Conservation (phyloP, 64 coral and sea anemone species). For the Porites lutea region DNA sequence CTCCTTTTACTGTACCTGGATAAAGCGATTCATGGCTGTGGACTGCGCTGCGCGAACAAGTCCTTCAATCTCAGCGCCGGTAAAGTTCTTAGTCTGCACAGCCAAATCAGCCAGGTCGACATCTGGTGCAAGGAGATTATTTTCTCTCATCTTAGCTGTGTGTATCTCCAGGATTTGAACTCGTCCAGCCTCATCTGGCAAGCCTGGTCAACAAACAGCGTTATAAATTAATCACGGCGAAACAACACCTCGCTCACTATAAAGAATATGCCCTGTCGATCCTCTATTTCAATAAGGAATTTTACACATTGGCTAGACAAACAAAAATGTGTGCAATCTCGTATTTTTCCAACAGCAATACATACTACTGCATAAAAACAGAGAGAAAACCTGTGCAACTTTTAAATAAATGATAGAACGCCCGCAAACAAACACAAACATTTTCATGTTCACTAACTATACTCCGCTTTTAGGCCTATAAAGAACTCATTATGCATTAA, state of each 20-base stretch:
- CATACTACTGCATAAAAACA: too few relatives aligned
- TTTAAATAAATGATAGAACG: too few relatives aligned
- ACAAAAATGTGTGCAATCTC: too few relatives aligned
- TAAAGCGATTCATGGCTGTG: constrained; percentile 94
- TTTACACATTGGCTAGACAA: too few relatives aligned
- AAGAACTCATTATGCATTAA: too few relatives aligned
- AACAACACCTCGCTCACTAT: too few relatives aligned
- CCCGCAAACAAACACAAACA: too few relatives aligned
- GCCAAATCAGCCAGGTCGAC: constrained; percentile 89
- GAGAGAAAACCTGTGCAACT: too few relatives aligned
- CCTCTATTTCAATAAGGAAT: background rate
- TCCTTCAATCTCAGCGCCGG: constrained; percentile 96
- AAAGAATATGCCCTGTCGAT: background rate
- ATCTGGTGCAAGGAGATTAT: constrained; percentile 75
- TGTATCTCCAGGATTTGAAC: constrained; percentile 96
- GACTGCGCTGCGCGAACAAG: constrained; percentile 95
- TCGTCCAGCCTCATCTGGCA: constrained; percentile 90
- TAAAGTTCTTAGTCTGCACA: constrained; percentile 96
- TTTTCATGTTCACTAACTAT: too few relatives aligned
- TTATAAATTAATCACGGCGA: background rate
- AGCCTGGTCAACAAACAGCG: constrained; percentile 41
- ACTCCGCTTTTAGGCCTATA: too few relatives aligned
- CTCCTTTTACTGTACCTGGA: constrained; percentile 65
- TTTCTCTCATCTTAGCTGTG: constrained; percentile 87
- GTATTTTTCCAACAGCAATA: too few relatives aligned